phyloP scores from a whole-genome alignment of 1,140 invertebrate genomes.

The Probaryconus sp. region DNA sequence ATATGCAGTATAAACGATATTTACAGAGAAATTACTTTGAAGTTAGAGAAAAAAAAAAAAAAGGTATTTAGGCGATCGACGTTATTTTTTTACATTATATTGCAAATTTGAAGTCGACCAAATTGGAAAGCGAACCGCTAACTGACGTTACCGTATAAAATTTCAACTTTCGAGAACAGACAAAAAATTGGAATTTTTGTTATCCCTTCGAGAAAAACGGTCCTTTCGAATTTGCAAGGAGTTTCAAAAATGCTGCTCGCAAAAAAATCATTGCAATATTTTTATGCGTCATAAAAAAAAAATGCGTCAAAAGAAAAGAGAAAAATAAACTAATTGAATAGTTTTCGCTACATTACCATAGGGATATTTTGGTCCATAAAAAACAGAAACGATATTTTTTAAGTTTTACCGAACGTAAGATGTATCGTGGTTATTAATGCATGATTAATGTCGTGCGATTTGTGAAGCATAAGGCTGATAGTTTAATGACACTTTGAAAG shows the following conservation, averaged over 20 bases:
- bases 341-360: slow-evolving; percentile 56
- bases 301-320: slow-evolving; percentile 5
- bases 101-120: slow-evolving; percentile 1
- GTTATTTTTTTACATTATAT: slow-evolving; percentile 39
- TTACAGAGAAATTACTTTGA: slow-evolving; percentile 22
- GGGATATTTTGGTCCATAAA: slow-evolving; percentile 41
- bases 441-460: slow-evolving; percentile 30
- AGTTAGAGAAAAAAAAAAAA: slow-evolving; percentile 23
- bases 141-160: slow-evolving; percentile 24
- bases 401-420: slow-evolving; percentile 55
- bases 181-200: slow-evolving; percentile 18
- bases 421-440: slow-evolving; percentile 52
- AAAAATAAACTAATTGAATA: slow-evolving; percentile 34
- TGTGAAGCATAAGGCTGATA: slow-evolving; percentile 61
- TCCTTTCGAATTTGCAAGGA: not conserved
- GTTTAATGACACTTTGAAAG: slow-evolving; percentile 51
- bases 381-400: slow-evolving; percentile 55
- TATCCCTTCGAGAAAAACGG: slow-evolving; percentile 12
- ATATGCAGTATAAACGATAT: slow-evolving; percentile 10
- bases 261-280: slow-evolving; percentile 49
- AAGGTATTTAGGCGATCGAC: slow-evolving; percentile 20
- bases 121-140: not conserved
- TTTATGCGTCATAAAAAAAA: slow-evolving; percentile 43
- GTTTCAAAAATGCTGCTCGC: slow-evolving; percentile 29
- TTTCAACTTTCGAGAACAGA: slow-evolving; percentile 23